These are phyloP conservation scores for Gymnorhina tibicen DNA, from an alignment of 2,113 vertebrate genomes.

Conservation along the genomic window DNA sequence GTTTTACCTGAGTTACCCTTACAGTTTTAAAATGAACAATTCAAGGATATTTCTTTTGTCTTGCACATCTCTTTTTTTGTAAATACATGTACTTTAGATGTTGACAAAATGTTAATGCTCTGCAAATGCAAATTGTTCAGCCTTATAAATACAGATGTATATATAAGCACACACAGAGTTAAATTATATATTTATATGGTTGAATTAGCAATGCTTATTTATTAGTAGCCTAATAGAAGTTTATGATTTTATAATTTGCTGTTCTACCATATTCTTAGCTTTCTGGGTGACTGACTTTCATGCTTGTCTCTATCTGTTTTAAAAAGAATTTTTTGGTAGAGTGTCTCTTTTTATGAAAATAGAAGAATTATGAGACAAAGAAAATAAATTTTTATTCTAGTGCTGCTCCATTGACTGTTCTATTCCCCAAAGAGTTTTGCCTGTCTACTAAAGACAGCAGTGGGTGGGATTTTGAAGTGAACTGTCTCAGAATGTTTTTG, in stretches of 20 bases:
- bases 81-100: background rate
- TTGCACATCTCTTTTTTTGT: background rate
- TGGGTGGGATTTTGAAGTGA: background rate
- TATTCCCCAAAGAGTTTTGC: background rate
- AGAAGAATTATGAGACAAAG: background rate
- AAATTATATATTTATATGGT: background rate
- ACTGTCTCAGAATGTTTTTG: background rate
- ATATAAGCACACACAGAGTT: background rate
- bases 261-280: background rate
- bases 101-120: background rate
- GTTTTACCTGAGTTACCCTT: background rate
- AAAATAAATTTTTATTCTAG: constrained; percentile 4
- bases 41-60: background rate
- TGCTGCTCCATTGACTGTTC: background rate
- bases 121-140: background rate
- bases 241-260: background rate
- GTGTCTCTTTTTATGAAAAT: background rate
- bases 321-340: background rate
- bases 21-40: background rate
- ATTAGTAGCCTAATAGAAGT: background rate
- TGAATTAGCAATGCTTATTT: background rate
- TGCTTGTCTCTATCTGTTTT: background rate
- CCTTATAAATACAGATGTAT: background rate
- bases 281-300: background rate
- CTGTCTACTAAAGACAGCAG: background rate